phyloP scores from a whole-genome alignment of 2,113 vertebrate genomes.

The Larimichthys polyactis region DNA sequence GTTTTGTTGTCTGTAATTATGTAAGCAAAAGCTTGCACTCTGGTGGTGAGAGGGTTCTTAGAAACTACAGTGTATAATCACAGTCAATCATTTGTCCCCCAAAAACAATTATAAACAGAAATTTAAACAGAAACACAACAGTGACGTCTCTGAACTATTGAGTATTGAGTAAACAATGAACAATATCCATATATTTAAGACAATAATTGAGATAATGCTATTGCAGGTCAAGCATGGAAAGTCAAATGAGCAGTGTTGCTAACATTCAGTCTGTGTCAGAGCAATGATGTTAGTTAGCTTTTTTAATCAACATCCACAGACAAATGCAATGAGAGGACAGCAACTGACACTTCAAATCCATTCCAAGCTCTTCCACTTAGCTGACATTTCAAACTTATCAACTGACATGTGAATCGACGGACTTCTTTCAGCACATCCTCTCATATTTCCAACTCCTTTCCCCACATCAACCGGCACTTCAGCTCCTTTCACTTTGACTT shows the following conservation, averaged over 20 bases:
- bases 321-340: neutral
- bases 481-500: too few relatives aligned
- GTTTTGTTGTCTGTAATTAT: slow-evolving; percentile 37
- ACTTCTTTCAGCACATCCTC: too few relatives aligned
- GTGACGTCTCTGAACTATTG: neutral
- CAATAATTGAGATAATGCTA: too few relatives aligned
- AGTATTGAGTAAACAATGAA: neutral
- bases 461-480: neutral
- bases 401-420: too few relatives aligned
- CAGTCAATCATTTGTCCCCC: slow-evolving; percentile 39
- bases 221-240: too few relatives aligned
- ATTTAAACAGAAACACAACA: neutral
- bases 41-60: slow-evolving; percentile 24
- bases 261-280: neutral
- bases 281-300: neutral
- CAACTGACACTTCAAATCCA: neutral
- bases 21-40: neutral
- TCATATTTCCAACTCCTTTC: too few relatives aligned
- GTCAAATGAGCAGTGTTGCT: neutral
- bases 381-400: too few relatives aligned
- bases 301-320: neutral
- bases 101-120: neutral
- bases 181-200: too few relatives aligned
- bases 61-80: slow-evolving; percentile 39
- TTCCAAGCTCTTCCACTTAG: too few relatives aligned